Evolutionary conservation across 2,113 vertebrate species (phyloP), one percentile per base, ranked within the genome.

Genomic region (Microtus oregoni): DNA sequence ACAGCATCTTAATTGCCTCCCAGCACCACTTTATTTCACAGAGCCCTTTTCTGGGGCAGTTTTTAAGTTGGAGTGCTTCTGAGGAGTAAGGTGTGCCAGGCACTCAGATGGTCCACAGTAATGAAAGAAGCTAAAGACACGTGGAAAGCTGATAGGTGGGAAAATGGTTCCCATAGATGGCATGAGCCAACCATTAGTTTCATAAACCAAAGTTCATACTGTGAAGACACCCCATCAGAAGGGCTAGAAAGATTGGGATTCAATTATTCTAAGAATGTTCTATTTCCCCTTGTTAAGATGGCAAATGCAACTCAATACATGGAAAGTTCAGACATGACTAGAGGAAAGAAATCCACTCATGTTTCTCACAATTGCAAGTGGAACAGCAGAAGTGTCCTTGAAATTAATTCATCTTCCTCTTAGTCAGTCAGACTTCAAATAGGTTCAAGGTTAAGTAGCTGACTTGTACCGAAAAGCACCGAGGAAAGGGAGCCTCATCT

Each of bases 1-100:
- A 30, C 10, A 47, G 22, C 11, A 35, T 0, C 52, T 3, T 13
- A 19, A 9, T 7, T 2, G 11, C 1, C 19, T 55, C 6, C 6
- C 35, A 38, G 26, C 0, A 7, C 6, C 8, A 72, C n/a, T n/a
- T 10, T 82, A 38, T 41, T 55, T 20, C 30, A 32, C 65, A 72
- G 65, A 50, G 9, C 30, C 28, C 10, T 35, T 88, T 85, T 82
- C 20, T 11, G 0, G 65, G 41, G 28, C 6, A 77, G 15, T 6
- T 30, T 12, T 19, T 50, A 50, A 13, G 0, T 55, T 38, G 4
- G 44, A 32, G 35, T 52, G 22, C 12, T 90, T 82, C 63, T 78
- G 11, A 89, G 72, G 13, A 77, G n/a, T 58, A 61, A 22, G 4
- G 11, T 20, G 1, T 4, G 28, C 11, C 26, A 92, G 26, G 22